These are phyloP conservation scores for Nomada lathburiana DNA, from an alignment of 2,888 invertebrate genomes.

Conservation along the genomic window DNA sequence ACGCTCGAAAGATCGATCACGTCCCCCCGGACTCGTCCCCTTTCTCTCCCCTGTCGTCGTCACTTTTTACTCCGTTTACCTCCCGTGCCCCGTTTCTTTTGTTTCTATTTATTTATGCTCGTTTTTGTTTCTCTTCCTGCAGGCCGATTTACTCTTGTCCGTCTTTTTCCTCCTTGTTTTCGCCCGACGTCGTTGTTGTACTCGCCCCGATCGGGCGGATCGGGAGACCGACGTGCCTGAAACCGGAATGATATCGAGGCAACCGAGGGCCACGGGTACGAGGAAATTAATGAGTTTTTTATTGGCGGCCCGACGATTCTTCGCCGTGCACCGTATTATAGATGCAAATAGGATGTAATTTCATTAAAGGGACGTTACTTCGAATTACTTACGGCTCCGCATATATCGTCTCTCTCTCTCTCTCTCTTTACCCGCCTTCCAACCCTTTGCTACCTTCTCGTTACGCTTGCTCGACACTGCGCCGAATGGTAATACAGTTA, in stretches of 20 bases:
- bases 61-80: slow-evolving; percentile 6
- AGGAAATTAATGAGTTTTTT: slow-evolving; percentile 60
- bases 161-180: background rate
- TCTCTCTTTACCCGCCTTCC: background rate
- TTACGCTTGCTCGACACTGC: background rate
- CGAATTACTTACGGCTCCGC: slow-evolving; percentile 48
- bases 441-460: background rate
- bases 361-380: slow-evolving; percentile 60
- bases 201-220: background rate
- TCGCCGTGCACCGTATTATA: slow-evolving; percentile 41
- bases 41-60: background rate
- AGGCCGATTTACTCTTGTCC: background rate
- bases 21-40: slow-evolving; percentile 28
- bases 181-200: background rate
- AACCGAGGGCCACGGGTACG: slow-evolving; percentile 20
- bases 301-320: slow-evolving; percentile 42
- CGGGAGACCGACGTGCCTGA: background rate
- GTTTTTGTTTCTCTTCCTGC: background rate
- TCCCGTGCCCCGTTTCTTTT: background rate
- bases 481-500: slow-evolving; percentile 38
- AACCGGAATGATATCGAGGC: slow-evolving; percentile 58
- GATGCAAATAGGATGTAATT: slow-evolving; percentile 62
- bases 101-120: too few species aligned
- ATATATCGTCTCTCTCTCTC: background rate
- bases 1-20: slow-evolving; percentile 58